A percentile compares a stretch with the other conserved stretches of the same genome.
Conservation (phyloP, 2,888 invertebrate genomes). For the Oligia strigilis region DNA sequence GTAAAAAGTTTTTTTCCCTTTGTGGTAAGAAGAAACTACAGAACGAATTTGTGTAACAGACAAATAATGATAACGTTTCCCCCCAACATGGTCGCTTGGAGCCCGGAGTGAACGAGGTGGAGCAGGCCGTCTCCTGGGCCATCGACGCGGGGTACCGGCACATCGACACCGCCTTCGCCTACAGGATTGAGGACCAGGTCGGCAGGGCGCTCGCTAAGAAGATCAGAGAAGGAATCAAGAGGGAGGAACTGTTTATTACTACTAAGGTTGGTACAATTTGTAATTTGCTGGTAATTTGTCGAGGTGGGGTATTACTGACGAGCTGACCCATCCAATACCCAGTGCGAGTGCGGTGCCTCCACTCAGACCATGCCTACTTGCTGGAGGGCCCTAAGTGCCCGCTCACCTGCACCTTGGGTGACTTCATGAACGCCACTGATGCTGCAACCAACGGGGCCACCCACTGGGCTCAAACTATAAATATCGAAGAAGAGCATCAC, state of each 20-base stretch:
- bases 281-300: too few species aligned
- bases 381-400: too few species aligned
- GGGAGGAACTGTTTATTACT: constrained; percentile 90
- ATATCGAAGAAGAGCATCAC: too few species aligned
- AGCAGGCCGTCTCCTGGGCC: constrained; percentile 87
- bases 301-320: too few species aligned
- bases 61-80: constrained; percentile 2
- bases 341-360: too few species aligned
- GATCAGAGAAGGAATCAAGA: constrained; percentile 82
- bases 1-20: neutral
- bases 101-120: constrained; percentile 76
- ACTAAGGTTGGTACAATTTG: constrained; percentile 81
- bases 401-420: too few species aligned
- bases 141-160: constrained; percentile 91
- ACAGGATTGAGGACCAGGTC: constrained; percentile 90
- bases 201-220: constrained; percentile 86
- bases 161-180: constrained; percentile 91
- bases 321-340: too few species aligned
- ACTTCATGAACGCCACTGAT: too few species aligned
- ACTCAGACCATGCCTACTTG: too few species aligned
- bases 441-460: too few species aligned
- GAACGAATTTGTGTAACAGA: neutral
- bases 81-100: constrained; percentile 70
- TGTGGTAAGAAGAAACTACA: neutral
- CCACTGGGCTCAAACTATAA: too few species aligned